A percentile compares a stretch with the other conserved stretches of the same genome.
Conservation (phyloP, 2,797 vertebrate genomes). For the Aselliscus stoliczkanus region DNA sequence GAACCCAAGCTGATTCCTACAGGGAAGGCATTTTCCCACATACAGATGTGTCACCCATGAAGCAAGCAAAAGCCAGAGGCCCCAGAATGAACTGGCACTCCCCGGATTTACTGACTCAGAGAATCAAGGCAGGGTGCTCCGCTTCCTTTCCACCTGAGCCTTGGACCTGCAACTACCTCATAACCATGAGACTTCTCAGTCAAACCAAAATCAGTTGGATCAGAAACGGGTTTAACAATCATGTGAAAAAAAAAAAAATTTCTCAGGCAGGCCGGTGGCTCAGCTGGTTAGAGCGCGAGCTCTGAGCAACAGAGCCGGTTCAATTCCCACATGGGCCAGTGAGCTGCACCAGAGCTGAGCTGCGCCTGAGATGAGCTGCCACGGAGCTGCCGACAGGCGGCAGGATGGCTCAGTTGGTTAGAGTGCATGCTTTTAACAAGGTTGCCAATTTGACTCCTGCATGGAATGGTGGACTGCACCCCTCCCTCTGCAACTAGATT, state of each 20-base stretch:
- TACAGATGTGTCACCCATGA: neutral
- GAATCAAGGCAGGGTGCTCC: neutral
- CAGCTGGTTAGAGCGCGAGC: too few species aligned
- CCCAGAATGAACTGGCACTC: neutral
- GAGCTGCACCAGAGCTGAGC: too few species aligned
- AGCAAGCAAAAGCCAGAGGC: neutral
- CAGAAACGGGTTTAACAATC: neutral
- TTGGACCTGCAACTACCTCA: neutral
- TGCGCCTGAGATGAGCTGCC: too few species aligned
- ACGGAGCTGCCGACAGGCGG: too few species aligned
- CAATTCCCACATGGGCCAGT: too few species aligned
- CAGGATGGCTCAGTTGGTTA: too few species aligned
- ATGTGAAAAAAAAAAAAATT: neutral
- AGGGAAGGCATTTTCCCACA: neutral
- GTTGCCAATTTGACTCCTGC: too few species aligned
- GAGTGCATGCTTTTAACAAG: too few species aligned
- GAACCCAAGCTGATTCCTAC: neutral
- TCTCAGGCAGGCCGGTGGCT: too few species aligned
- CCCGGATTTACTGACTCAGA: neutral
- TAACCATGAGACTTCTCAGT: neutral
- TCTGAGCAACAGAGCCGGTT: too few species aligned
- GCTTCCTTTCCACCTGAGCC: neutral
- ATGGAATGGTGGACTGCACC: too few species aligned
- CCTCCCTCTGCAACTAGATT: too few species aligned
- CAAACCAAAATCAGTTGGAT: neutral